Evolutionary conservation across 2,888 invertebrate species (phyloP).

Genomic region (Noctuana brunneofusca): DNA sequence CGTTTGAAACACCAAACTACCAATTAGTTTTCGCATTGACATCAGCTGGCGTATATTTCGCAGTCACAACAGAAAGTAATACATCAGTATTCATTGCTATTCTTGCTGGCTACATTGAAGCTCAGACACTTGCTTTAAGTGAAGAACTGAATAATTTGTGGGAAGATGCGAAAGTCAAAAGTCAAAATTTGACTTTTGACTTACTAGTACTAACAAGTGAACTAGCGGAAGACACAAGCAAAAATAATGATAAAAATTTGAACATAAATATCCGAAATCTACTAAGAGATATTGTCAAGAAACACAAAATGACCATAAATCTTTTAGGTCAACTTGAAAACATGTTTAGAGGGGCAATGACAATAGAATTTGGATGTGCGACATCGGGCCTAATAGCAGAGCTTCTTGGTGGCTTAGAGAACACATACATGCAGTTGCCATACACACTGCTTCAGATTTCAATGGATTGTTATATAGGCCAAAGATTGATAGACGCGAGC

Average conservation of each 20-base stretch:
- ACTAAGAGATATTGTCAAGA: conserved; percentile 47
- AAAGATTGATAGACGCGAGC: conserved; percentile 57
- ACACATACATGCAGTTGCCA: conserved; percentile 55
- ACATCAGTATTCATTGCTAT: conserved; percentile 50
- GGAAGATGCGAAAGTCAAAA: conserved; percentile 43
- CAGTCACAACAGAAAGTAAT: conserved; percentile 47
- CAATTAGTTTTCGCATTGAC: conserved; percentile 48
- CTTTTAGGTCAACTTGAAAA: conserved; percentile 44
- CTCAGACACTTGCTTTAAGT: conserved; percentile 54
- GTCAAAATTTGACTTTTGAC: no score
- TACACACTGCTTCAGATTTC: conserved; percentile 55
- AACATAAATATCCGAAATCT: conserved; percentile 48
- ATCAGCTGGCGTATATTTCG: conserved; percentile 41
- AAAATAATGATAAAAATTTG: not conserved
- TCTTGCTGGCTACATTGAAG: conserved; percentile 52
- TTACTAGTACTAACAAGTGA: not conserved
- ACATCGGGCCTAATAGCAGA: conserved; percentile 48
- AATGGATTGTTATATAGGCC: conserved; percentile 60
- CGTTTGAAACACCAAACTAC: conserved; percentile 53
- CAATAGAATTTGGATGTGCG: not conserved
- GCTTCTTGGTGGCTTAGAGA: conserved; percentile 57
- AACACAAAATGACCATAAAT: conserved; percentile 48
- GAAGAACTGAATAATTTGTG: conserved; percentile 51
- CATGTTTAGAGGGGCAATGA: conserved; percentile 9
- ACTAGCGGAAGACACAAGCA: not conserved